A percentile compares a stretch with the other conserved stretches of the same genome.
Conservation (phyloP, 2,113 vertebrate species). For the Tretioscincus oriximinensis region DNA sequence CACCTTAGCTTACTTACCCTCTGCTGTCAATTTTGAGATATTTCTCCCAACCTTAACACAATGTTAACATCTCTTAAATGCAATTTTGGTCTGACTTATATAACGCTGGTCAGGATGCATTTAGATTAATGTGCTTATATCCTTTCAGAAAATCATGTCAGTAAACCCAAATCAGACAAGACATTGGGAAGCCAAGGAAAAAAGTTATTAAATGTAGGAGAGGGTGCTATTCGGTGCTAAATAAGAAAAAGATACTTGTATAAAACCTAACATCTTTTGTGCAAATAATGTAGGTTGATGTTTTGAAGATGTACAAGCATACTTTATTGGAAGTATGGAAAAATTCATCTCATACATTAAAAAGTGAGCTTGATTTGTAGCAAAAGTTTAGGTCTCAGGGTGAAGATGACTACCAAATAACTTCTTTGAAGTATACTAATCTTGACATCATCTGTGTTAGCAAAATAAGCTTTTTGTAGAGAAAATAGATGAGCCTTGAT, state of each 20-base stretch:
- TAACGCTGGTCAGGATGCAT: slow-evolving; percentile 30
- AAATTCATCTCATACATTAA: slow-evolving; percentile 14
- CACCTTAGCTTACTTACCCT: not conserved
- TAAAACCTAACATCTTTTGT: not conserved
- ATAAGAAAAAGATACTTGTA: not conserved
- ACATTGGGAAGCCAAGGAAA: slow-evolving; percentile 23
- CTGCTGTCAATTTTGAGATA: slow-evolving; percentile 13
- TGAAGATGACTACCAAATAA: not conserved
- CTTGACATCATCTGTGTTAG: too few species aligned
- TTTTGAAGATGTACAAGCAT: slow-evolving; percentile 28
- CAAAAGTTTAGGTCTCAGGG: not conserved
- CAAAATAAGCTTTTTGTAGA: too few species aligned
- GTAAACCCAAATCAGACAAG: slow-evolving; percentile 37
- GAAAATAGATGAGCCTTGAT: too few species aligned
- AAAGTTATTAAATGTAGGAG: slow-evolving; percentile 9
- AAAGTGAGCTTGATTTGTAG: slow-evolving; percentile 5
- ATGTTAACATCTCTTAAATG: not conserved
- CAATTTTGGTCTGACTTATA: slow-evolving; percentile 20
- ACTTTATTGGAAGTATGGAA: slow-evolving; percentile 23
- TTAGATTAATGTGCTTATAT: slow-evolving; percentile 4
- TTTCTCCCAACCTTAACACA: not conserved
- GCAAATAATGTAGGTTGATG: not conserved
- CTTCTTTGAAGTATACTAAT: too few species aligned
- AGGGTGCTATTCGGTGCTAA: too few species aligned
- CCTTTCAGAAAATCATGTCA: not conserved